Base-by-base conservation (phyloP, 2,888 invertebrate genomes). In the Orgyia antiqua region DNA sequence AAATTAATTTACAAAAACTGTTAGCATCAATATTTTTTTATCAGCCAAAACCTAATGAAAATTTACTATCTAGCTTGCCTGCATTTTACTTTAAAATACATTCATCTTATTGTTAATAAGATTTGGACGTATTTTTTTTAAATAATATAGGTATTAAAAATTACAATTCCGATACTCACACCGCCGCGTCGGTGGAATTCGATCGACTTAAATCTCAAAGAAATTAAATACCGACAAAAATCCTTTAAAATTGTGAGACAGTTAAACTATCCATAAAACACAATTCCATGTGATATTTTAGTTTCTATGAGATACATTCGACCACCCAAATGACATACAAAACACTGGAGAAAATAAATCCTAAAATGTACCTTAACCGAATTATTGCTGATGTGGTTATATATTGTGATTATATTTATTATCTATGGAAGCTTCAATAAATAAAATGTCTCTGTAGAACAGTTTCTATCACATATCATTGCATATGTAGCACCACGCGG, bases 391-490 rank as follows among this genome's bases (percentile, higher is more conserved):
- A 51, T 44, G 53, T 66, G 63, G 65, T 62, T 70, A 67, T 61
- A 68, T 63, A 51, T 58, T 68, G 73, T 67, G 68, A 67, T 70
- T 72, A 71, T 70, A 68, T 69, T 71, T 65, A 72, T 75, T 68
- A 77, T 45, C 78, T 84, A 83, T 80, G 79, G 82, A 74, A 79
- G 79, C 69, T 71, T 83, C 66, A 73, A 76, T 86, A 86, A 84
- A 83, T 84, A 86, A 84, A 82, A 86, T 74, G 82, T 80, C 74
- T 84, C 79, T 83, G 80, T 68, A 84, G 78, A 78, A 78, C 68
- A 79, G 72, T 80, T 77, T 83, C 77, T 86, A 86, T 86, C 86
- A 86, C 86, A 86, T 83, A 72, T 84, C 83, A 62, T 86, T 84
- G 80, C 82, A 78, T 62, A 67, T 82, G 78, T 84, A 86, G 84